Evolutionary conservation across 2,888 invertebrate species (phyloP).

Genomic region (Sturmia bella): DNA sequence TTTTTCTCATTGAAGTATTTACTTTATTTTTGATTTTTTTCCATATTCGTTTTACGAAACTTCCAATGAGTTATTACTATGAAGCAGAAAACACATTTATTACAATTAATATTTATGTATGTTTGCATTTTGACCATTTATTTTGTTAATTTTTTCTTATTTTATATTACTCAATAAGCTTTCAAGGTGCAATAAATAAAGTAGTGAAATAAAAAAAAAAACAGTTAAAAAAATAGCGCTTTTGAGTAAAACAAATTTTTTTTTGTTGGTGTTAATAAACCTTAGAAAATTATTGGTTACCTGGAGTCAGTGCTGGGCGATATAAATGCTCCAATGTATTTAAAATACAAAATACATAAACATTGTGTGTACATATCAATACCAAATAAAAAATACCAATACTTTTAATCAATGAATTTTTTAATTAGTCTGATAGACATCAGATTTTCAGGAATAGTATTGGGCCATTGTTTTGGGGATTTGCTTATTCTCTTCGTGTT

Average conservation of each 20-base stretch:
- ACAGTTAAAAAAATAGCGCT: neutral
- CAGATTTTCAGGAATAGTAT: no score
- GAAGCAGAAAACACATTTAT: slow-evolving; percentile 42
- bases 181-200: slow-evolving; percentile 49
- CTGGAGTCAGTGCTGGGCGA: no score
- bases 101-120: slow-evolving; percentile 42
- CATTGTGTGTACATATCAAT: no score
- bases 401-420: no score
- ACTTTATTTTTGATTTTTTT: slow-evolving; percentile 7
- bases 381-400: no score
- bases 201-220: neutral
- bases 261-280: slow-evolving; percentile 7
- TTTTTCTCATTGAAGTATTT: slow-evolving; percentile 5
- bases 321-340: no score
- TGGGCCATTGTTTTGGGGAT: no score
- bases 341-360: no score
- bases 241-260: neutral
- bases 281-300: neutral
- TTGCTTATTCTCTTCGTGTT: no score
- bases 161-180: slow-evolving; percentile 49
- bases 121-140: slow-evolving; percentile 25
- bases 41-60: slow-evolving; percentile 41
- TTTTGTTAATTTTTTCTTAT: slow-evolving; percentile 19
- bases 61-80: slow-evolving; percentile 46
- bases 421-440: no score